Conservation (phyloP, 53 echinoderm and acorn worm species). For the Crossaster papposus region DNA sequence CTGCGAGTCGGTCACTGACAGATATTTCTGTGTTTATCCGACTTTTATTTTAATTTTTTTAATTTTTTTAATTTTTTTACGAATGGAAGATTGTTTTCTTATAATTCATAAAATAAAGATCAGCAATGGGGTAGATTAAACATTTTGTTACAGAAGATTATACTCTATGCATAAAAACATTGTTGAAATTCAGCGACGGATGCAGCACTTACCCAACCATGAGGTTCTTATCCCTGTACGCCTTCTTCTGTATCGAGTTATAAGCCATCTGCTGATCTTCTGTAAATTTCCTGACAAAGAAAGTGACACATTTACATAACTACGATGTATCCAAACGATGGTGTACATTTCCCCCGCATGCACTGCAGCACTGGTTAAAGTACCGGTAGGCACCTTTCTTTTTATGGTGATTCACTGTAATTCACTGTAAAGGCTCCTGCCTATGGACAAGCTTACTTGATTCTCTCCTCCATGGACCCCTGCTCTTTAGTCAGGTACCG, state of each 20-base stretch:
- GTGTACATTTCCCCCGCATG: no score
- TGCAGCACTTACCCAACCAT: constrained; percentile 87
- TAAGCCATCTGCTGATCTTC: constrained; percentile 82
- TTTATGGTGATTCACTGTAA: neutral
- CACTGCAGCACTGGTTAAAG: no score
- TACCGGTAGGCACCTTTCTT: neutral
- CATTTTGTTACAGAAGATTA: no score
- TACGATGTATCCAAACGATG: no score
- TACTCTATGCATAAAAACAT: neutral
- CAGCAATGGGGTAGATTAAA: no score
- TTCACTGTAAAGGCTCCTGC: neutral
- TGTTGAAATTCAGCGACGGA: neutral
- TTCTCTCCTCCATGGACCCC: constrained; percentile 81
- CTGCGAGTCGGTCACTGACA: no score
- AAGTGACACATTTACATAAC: neutral
- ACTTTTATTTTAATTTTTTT: no score
- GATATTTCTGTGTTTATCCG: no score
- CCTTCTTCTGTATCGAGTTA: constrained; percentile 80
- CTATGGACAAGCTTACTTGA: constrained; percentile 69
- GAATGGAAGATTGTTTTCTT: no score
- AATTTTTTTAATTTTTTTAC: no score
- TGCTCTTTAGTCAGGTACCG: constrained; percentile 85
- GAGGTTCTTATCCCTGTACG: constrained; percentile 91
- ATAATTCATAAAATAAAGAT: no score
- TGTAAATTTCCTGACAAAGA: constrained; percentile 74